phyloP scores from a whole-genome alignment of 2,888 invertebrate genomes.

The Acanthosepion esculentum region DNA sequence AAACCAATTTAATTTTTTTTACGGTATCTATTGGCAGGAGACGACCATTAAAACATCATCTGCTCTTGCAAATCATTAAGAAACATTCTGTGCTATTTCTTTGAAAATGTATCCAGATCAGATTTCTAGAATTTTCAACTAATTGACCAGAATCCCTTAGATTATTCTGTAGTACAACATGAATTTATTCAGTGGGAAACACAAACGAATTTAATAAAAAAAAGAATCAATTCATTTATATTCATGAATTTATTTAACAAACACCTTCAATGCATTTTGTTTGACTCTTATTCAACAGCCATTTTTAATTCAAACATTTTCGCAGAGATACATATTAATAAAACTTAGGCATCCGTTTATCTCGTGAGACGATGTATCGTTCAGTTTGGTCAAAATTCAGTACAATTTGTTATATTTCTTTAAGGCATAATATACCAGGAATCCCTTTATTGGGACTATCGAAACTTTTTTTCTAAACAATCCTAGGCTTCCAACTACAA shows the following conservation, averaged over 20 bases:
- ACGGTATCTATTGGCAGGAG: not conserved
- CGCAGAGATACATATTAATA: not conserved
- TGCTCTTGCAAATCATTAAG: not conserved
- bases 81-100: not conserved
- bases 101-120: not conserved
- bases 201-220: not conserved
- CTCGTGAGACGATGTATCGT: too few species aligned
- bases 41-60: not conserved
- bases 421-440: too few species aligned
- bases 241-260: not conserved
- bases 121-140: not conserved
- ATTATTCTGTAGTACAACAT: not conserved
- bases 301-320: not conserved
- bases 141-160: not conserved
- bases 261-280: not conserved
- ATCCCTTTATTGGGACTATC: too few species aligned
- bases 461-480: too few species aligned
- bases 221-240: not conserved
- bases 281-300: not conserved
- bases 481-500: too few species aligned
- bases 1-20: not conserved
- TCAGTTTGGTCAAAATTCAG: too few species aligned
- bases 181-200: not conserved
- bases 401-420: too few species aligned
- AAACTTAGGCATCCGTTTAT: too few species aligned